These are phyloP conservation scores for Dasysyrphus tricinctus DNA, from an alignment of 2,888 invertebrate species.

Conservation along the genomic window DNA sequence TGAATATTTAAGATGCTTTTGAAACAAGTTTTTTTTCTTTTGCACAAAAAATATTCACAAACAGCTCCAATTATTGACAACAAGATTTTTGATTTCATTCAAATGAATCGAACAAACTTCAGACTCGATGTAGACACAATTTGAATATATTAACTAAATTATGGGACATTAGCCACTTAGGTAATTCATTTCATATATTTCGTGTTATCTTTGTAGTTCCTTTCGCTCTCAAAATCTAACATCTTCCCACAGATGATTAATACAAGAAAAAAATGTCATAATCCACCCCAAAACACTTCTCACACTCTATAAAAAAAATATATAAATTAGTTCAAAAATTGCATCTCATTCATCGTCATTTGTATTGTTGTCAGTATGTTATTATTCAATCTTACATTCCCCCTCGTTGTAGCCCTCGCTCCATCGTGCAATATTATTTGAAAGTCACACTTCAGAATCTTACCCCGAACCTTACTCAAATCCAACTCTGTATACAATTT, in stretches of 20 bases:
- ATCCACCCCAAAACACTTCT: conserved; percentile 60
- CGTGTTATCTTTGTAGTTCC: conserved; percentile 19
- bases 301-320: conserved; percentile 54
- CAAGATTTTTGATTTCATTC: conserved; percentile 3
- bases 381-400: conserved; percentile 53
- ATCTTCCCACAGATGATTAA: conserved; percentile 63
- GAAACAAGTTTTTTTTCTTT: background rate
- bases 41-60: background rate
- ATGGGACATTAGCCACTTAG: background rate
- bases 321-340: conserved; percentile 67
- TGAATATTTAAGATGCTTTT: background rate
- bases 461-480: conserved; percentile 37
- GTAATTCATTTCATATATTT: conserved; percentile 11
- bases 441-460: conserved; percentile 70
- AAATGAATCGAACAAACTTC: conserved; percentile 27
- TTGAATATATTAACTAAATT: conserved; percentile 48
- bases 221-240: conserved; percentile 50
- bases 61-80: background rate
- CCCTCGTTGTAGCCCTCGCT: background rate
- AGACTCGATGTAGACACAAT: conserved; percentile 4
- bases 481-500: conserved; percentile 27
- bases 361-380: conserved; percentile 15
- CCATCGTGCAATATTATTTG: conserved; percentile 24
- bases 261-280: conserved; percentile 46
- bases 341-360: conserved; percentile 45